These are phyloP conservation scores for Anolis apletophallus DNA, from an alignment of 2,797 vertebrate genomes.

Conservation along the genomic window DNA sequence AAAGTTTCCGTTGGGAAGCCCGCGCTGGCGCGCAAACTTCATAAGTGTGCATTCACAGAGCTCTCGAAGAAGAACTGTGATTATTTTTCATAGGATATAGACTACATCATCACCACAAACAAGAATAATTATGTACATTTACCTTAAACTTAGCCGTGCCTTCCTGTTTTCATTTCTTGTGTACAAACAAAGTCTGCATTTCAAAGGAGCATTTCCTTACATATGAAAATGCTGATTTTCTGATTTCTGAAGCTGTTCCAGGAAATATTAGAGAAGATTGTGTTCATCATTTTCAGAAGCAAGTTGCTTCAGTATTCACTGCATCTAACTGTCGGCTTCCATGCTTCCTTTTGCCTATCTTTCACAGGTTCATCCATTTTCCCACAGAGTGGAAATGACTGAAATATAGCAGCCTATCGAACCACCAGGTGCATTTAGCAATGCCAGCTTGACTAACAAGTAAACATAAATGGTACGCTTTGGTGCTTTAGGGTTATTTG, in stretches of 20 bases:
- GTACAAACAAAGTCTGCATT: conserved; percentile 65
- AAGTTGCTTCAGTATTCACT: conserved; percentile 69
- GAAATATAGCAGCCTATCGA: conserved; percentile 48
- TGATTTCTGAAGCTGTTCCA: conserved; percentile 63
- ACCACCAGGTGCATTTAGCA: conserved; percentile 60
- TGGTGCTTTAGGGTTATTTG: conserved; percentile 50
- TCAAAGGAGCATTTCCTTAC: conserved; percentile 71
- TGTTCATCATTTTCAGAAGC: conserved; percentile 71
- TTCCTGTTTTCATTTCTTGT: conserved; percentile 58
- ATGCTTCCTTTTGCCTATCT: conserved; percentile 60
- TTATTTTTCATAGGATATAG: conserved; percentile 58
- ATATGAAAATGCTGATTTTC: conserved; percentile 73
- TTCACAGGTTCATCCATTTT: conserved; percentile 64
- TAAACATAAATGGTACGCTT: conserved; percentile 60
- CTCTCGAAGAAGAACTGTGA: too few species aligned
- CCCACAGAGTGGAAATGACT: conserved; percentile 60
- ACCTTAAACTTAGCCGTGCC: conserved; percentile 50
- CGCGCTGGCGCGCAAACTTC: too few species aligned
- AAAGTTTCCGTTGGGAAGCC: too few species aligned
- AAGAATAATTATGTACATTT: conserved; percentile 58
- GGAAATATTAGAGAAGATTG: conserved; percentile 68
- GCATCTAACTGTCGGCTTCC: conserved; percentile 61
- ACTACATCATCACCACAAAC: conserved; percentile 58
- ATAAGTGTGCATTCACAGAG: too few species aligned
- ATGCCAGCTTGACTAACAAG: conserved; percentile 63